Conservation (phyloP, 2,113 vertebrate species). For the Colaptes auratus region DNA sequence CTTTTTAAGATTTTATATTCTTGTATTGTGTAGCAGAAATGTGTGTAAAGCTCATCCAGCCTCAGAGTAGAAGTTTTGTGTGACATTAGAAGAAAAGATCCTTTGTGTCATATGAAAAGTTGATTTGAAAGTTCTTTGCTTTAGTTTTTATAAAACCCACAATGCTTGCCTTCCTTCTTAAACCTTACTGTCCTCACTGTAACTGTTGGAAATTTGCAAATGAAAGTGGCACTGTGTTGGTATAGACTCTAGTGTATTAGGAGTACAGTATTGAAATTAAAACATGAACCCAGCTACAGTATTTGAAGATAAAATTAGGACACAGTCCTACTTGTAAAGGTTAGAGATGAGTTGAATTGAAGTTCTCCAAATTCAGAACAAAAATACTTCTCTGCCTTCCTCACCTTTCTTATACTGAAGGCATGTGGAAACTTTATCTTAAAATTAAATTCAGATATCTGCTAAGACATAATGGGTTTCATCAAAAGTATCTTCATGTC, state of each 20-base stretch:
- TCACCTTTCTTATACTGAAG: neutral
- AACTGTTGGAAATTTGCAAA: neutral
- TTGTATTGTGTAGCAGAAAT: neutral
- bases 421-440: neutral
- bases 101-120: neutral
- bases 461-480: neutral
- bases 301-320: neutral
- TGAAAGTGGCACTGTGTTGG: fast-evolving
- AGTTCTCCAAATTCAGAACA: neutral
- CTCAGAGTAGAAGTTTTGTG: neutral
- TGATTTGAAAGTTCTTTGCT: neutral
- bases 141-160: neutral
- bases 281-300: neutral
- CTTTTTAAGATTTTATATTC: neutral
- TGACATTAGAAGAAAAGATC: neutral
- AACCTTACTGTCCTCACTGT: neutral
- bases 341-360: neutral
- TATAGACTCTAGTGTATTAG: neutral
- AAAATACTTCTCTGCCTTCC: neutral
- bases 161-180: neutral
- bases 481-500: neutral
- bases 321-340: neutral
- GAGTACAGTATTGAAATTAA: neutral
- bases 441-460: neutral
- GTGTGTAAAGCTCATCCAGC: neutral